These are phyloP conservation scores for Cheilosia vulpina DNA, from an alignment of 2,888 invertebrate species.

Conservation along the genomic window DNA sequence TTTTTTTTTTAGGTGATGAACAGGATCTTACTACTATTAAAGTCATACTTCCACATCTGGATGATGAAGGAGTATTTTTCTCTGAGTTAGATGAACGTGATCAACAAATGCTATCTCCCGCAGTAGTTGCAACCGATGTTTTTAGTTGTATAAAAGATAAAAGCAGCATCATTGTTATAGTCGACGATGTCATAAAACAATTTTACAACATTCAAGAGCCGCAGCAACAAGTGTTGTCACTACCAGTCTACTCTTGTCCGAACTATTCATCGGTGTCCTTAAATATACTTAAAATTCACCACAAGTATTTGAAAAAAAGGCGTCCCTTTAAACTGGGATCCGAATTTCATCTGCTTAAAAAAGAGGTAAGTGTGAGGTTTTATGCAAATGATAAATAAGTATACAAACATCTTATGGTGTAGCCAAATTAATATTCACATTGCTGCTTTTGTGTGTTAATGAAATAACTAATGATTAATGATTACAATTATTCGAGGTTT, in stretches of 20 bases:
- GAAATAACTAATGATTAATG: too few species aligned
- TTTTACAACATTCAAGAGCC: slow-evolving; percentile 63
- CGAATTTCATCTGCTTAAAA: slow-evolving; percentile 78
- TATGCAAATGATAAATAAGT: not conserved
- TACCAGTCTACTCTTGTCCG: slow-evolving; percentile 29
- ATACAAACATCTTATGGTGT: too few species aligned
- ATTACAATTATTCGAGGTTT: too few species aligned
- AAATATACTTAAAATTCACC: slow-evolving; percentile 78
- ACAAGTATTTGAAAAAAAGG: slow-evolving; percentile 75
- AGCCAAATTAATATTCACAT: too few species aligned
- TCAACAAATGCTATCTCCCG: slow-evolving; percentile 78
- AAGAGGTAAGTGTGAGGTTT: slow-evolving; percentile 77
- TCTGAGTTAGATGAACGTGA: slow-evolving; percentile 81
- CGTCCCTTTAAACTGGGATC: slow-evolving; percentile 77
- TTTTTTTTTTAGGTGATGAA: slow-evolving; percentile 17
- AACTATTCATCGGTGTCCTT: slow-evolving; percentile 72
- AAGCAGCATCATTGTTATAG: slow-evolving; percentile 77
- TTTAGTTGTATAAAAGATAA: slow-evolving; percentile 78
- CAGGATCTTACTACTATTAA: slow-evolving; percentile 49
- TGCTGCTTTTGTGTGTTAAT: too few species aligned
- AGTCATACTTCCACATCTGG: slow-evolving; percentile 75
- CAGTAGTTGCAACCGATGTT: slow-evolving; percentile 78
- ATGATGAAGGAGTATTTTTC: slow-evolving; percentile 82
- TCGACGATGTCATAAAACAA: slow-evolving; percentile 78
- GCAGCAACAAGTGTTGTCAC: slow-evolving; percentile 9